Base-by-base conservation (phyloP, 2,797 vertebrate genomes). In the Limnodromus scolopaceus region DNA sequence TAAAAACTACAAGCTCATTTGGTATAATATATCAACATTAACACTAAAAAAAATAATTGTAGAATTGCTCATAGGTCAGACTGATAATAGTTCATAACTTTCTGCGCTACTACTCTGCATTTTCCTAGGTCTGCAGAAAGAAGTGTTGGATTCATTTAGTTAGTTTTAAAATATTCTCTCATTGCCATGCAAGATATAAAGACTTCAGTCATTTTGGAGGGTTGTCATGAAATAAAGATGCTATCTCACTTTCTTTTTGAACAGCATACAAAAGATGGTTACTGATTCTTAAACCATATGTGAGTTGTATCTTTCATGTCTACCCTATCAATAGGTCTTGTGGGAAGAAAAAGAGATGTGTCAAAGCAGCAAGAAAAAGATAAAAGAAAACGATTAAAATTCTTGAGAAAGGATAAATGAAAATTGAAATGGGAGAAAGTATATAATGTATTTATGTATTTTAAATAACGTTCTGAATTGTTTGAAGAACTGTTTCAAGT, bases 21-120 rank as follows among this genome's bases (percentile, higher is more conserved):
- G 51, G 93, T 92, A 70, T 96, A 94, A 61, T 96, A 94, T 94
- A 94, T 93, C 92, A 91, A 38, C 30, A 53, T 34, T 72, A 80
- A 45, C 30, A 51, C 41, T 49, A 49, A 36, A 70, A 48, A 38
- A 54, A 36, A 25, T 51, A 17, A 27, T 51, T 53, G 17, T 53
- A 54, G 32, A 82, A 61, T 46, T 94, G 41, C 43, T 87, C 7
- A 14, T 32, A 76, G 45, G 41, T 88, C 66, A 92, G 54, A 18
- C 69, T 71, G 60, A 15, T 78, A 48, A 22, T 79, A 66, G 65
- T 51, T 78, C 2, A 1, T 60, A 89, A 69, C 27, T 51, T 81
- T 61, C 6, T 79, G 43, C 1, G 0, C 36, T 72, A 2, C 36
- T 65, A 13, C 32, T 91, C n/a, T 57, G 1, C 24, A 18, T 87